Percentiles rank a stretch among this genome's conserved stretches.
phyloP scores from a whole-genome alignment of 1,140 invertebrate genomes.

The Venturia canescens region DNA sequence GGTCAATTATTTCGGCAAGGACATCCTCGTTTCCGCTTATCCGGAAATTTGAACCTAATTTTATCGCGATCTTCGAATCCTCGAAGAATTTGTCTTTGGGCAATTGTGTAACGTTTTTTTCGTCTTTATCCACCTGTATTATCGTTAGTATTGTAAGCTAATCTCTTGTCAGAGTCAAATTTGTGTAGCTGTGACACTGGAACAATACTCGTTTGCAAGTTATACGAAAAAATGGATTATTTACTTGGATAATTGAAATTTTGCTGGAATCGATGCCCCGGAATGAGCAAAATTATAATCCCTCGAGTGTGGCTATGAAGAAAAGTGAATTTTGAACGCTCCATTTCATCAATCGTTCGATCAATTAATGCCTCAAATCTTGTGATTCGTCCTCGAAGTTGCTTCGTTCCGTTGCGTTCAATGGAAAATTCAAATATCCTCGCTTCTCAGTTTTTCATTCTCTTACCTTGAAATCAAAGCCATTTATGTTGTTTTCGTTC shows the following conservation, averaged over 20 bases:
- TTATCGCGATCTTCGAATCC: not conserved
- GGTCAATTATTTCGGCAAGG: constrained; percentile 74
- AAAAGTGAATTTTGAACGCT: not conserved
- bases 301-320: too few relatives aligned
- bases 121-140: not conserved
- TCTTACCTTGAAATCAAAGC: not conserved
- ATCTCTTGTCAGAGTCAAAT: not conserved
- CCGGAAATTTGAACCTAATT: constrained; percentile 63
- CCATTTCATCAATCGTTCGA: too few relatives aligned
- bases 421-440: not conserved
- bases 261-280: too few relatives aligned
- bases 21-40: constrained; percentile 71
- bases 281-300: too few relatives aligned
- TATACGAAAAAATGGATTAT: not conserved
- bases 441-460: not conserved
- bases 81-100: not conserved
- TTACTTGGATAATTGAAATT: not conserved
- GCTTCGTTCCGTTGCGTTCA: too few relatives aligned
- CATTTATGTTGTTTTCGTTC: not conserved
- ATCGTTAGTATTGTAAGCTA: constrained; percentile 10
- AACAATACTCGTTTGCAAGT: constrained; percentile 39
- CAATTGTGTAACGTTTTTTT: not conserved
- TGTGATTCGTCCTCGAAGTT: too few relatives aligned
- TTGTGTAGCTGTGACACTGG: constrained; percentile 29
- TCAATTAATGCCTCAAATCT: too few relatives aligned